Evolutionary conservation across 2,113 vertebrate species (phyloP), one percentile per base, ranked within the genome.

Genomic region (Microtus richardsoni): DNA sequence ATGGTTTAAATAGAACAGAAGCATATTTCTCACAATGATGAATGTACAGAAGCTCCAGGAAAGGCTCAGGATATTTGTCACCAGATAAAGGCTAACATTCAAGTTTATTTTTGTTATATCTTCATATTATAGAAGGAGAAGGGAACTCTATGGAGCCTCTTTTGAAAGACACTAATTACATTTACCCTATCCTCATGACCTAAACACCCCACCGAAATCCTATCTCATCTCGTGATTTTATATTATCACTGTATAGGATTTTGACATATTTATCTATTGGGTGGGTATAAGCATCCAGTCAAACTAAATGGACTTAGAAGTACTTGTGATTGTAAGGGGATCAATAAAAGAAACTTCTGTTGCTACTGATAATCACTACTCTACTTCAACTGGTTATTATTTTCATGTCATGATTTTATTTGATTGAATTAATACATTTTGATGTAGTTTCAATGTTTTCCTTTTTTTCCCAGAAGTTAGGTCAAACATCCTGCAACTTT

Each of bases 391-490:
- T 74, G 88, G 7, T 86, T 36, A 68, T 33, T 60, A 52, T 77
- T 84, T 30, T 7, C 49, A 52, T 84, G 41, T 4, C 28, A 70
- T 41, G 26, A 30, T 66, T 33, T 66, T 93, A 26, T 60, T 85
- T 96, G 60, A 68, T 62, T 70, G 21, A 93, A 94, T 62, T 74
- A 96, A 90, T 6, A 33, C 83, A 17, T 74, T 89, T 93, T 1
- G 30, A 21, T 79, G 73, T 90, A 16, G 30, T 94, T 6, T 36
- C 14, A 70, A 16, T 70, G 68, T 36, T 70, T 79, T 79, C 8
- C 33, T 36, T 9, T 17, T 4, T 79, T 49, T 52, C 3, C 9
- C 77, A 36, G 30, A 52, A 79, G 36, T 36, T 49, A 52, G 49
- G 47, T 17, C 47, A 36, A 30, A 17, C 2, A 5, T 52, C 30